phyloP scores from a whole-genome alignment of 1,140 invertebrate genomes.

The Charaxes varanes region DNA sequence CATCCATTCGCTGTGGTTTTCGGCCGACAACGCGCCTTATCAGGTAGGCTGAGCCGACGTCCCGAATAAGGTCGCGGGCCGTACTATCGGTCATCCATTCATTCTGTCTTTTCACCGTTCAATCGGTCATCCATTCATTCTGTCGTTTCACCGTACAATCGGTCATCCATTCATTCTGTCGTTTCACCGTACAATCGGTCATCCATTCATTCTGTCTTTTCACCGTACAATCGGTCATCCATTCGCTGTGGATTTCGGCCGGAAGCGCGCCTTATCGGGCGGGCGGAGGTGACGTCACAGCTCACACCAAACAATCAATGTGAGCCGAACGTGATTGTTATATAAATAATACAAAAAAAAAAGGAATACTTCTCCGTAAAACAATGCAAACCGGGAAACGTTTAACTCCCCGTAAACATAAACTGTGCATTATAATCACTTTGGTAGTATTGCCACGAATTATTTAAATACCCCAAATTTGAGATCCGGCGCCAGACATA shows the following conservation, averaged over 20 bases:
- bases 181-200: no score
- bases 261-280: conserved; percentile 59
- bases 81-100: no score
- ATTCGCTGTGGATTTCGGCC: conserved; percentile 50
- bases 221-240: conserved; percentile 47
- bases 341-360: conserved; percentile 59
- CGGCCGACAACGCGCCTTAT: conserved; percentile 60
- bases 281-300: conserved; percentile 57
- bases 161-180: no score
- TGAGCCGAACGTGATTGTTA: conserved; percentile 55
- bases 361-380: conserved; percentile 26
- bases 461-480: no score
- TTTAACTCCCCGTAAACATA: conserved; percentile 24
- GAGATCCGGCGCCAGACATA: no score
- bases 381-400: conserved; percentile 45
- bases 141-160: no score
- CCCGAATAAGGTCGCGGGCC: conserved; percentile 1
- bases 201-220: no score
- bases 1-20: conserved; percentile 52
- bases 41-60: conserved; percentile 52
- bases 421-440: no score
- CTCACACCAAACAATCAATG: conserved; percentile 42
- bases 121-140: no score
- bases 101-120: no score
- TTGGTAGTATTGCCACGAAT: no score